Conservation (phyloP, 1,140 invertebrate species). For the Bombus impatiens region DNA sequence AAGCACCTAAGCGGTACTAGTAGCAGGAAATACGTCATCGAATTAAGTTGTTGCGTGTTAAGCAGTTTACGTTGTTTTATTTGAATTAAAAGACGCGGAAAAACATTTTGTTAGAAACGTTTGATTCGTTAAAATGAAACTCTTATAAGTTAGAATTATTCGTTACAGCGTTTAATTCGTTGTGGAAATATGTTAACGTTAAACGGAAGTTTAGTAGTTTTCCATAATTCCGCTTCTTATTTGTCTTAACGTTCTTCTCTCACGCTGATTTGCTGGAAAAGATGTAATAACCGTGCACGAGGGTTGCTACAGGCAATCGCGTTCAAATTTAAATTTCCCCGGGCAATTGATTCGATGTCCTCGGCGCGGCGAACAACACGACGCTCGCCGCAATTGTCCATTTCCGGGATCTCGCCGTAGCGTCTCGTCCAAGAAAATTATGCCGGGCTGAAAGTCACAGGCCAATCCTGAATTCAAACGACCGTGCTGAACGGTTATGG, state of each 20-base stretch:
- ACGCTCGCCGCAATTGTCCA: constrained; percentile 32
- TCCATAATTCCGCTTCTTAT: neutral
- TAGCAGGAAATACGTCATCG: no score
- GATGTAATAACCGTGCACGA: constrained; percentile 16
- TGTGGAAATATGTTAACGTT: neutral
- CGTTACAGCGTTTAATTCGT: neutral
- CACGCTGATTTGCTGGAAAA: constrained; percentile 3
- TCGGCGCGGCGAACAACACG: constrained; percentile 21
- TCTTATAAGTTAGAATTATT: neutral
- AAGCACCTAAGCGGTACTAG: neutral
- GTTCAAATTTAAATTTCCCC: constrained; percentile 40
- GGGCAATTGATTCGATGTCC: constrained; percentile 48
- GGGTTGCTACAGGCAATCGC: constrained; percentile 10
- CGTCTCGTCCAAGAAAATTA: constrained; percentile 58
- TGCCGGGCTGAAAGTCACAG: constrained; percentile 52
- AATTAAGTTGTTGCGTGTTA: neutral
- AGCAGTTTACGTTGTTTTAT: neutral
- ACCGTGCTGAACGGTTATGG: constrained; percentile 61
- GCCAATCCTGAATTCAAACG: constrained; percentile 43
- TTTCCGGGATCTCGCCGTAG: constrained; percentile 51
- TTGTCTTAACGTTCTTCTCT: neutral
- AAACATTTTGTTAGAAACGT: neutral
- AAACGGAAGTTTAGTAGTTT: neutral
- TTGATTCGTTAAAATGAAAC: neutral
- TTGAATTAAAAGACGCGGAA: neutral